These are phyloP conservation scores for Parnassius glacialis DNA, from an alignment of 2,888 invertebrate species.

Conservation along the genomic window DNA sequence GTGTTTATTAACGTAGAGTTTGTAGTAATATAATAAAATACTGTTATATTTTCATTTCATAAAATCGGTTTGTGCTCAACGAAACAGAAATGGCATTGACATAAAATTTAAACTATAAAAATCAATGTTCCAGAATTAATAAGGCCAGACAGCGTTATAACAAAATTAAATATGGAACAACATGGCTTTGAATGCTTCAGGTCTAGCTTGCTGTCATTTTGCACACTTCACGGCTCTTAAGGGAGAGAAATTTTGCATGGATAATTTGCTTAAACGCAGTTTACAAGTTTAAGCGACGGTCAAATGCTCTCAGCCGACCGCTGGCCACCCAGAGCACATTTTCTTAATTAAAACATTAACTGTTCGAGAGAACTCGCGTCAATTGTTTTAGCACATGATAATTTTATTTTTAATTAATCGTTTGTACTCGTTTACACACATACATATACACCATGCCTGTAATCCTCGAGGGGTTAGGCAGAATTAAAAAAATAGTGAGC, in stretches of 20 bases:
- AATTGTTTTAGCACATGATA: constrained; percentile 26
- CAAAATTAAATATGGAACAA: constrained; percentile 30
- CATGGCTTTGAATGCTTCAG: constrained; percentile 13
- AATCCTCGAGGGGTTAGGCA: too few species aligned
- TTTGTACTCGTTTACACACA: too few species aligned
- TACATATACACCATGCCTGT: too few species aligned
- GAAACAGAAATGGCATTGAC: constrained; percentile 22
- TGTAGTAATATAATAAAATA: not conserved
- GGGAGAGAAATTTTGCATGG: constrained; percentile 51
- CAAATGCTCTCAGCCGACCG: constrained; percentile 49
- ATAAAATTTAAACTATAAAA: constrained; percentile 35
- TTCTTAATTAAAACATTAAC: constrained; percentile 61
- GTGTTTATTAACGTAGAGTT: too few species aligned
- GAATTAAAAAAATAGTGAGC: too few species aligned
- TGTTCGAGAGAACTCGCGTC: constrained; percentile 41
- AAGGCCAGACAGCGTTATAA: constrained; percentile 45
- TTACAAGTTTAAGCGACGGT: constrained; percentile 59
- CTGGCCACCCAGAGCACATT: constrained; percentile 48
- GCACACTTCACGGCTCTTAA: constrained; percentile 38
- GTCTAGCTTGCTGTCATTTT: constrained; percentile 37
- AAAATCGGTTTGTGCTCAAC: constrained; percentile 2
- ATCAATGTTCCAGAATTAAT: constrained; percentile 42
- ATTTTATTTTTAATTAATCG: too few species aligned
- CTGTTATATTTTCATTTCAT: not conserved
- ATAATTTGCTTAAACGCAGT: constrained; percentile 66